These are phyloP conservation scores for Poecilia picta DNA, from an alignment of 2,797 vertebrate species.

Conservation along the genomic window DNA sequence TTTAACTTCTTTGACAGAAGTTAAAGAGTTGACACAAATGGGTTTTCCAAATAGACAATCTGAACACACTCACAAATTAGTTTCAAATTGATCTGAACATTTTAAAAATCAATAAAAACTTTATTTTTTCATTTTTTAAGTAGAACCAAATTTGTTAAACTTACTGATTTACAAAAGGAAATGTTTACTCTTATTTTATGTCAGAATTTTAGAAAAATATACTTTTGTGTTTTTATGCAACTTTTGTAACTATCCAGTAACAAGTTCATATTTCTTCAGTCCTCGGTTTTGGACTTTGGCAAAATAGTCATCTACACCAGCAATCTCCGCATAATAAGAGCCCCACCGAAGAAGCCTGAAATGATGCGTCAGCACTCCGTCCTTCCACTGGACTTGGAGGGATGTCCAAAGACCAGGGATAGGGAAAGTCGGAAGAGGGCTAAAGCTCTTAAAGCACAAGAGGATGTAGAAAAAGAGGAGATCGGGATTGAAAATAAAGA, in stretches of 20 bases:
- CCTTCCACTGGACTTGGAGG: slow-evolving; percentile 69
- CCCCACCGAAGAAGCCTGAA: slow-evolving; percentile 85
- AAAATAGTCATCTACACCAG: slow-evolving; percentile 99
- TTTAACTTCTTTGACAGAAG: too few relatives aligned
- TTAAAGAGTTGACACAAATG: background rate
- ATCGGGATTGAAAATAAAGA: slow-evolving; percentile 49
- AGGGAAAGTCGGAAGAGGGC: slow-evolving; percentile 59
- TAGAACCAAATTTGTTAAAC: background rate
- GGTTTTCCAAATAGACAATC: background rate
- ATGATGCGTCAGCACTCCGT: slow-evolving; percentile 45
- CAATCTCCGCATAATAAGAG: slow-evolving; percentile 93
- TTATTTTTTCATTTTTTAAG: background rate
- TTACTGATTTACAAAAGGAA: background rate
- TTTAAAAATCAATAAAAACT: background rate
- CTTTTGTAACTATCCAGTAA: background rate
- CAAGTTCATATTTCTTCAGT: slow-evolving; percentile 53
- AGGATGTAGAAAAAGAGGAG: slow-evolving; percentile 45
- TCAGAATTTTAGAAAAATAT: background rate
- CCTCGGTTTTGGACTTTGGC: slow-evolving; percentile 90
- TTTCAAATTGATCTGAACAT: background rate
- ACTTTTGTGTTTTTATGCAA: background rate
- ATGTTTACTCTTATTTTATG: background rate
- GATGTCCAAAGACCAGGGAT: slow-evolving; percentile 64
- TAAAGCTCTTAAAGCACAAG: slow-evolving; percentile 34
- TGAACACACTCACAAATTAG: background rate